phyloP scores from a whole-genome alignment of 2,888 invertebrate genomes.

The Chalcosyrphus nemorum region DNA sequence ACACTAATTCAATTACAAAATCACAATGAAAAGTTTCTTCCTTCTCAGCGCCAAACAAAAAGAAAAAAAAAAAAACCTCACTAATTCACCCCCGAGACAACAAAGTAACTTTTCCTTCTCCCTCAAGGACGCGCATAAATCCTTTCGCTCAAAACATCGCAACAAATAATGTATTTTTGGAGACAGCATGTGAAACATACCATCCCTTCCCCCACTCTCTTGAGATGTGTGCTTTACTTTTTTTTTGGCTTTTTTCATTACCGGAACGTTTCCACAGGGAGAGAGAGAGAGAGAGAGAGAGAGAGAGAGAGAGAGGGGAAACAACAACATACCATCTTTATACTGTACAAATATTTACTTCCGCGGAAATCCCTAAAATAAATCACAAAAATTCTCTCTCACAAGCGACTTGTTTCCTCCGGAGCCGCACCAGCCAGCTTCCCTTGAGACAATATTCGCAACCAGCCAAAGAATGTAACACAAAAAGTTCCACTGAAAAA shows the following conservation, averaged over 20 bases:
- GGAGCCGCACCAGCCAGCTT: neutral
- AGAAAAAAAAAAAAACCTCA: slow-evolving; percentile 2
- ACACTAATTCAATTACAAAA: slow-evolving; percentile 25
- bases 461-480: slow-evolving; percentile 11
- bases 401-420: neutral
- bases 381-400: slow-evolving; percentile 34
- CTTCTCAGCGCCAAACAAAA: slow-evolving; percentile 1
- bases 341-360: slow-evolving; percentile 19
- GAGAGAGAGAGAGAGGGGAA: neutral
- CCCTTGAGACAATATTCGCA: slow-evolving; percentile 18
- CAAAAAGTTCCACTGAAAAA: slow-evolving; percentile 1
- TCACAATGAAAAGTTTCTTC: slow-evolving; percentile 21
- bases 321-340: neutral
- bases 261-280: slow-evolving; percentile 15
- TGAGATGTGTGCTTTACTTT: too few species aligned
- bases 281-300: neutral
- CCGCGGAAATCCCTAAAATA: slow-evolving; percentile 47
- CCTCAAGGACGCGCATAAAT: slow-evolving; percentile 34
- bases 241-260: slow-evolving; percentile 38
- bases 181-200: slow-evolving; percentile 33
- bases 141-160: slow-evolving; percentile 39
- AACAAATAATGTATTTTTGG: slow-evolving; percentile 24
- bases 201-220: neutral
- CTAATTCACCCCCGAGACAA: slow-evolving; percentile 27
- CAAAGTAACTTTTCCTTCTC: slow-evolving; percentile 19